These are phyloP conservation scores for Brotula barbata DNA, from an alignment of 2,797 vertebrate species.

Conservation along the genomic window DNA sequence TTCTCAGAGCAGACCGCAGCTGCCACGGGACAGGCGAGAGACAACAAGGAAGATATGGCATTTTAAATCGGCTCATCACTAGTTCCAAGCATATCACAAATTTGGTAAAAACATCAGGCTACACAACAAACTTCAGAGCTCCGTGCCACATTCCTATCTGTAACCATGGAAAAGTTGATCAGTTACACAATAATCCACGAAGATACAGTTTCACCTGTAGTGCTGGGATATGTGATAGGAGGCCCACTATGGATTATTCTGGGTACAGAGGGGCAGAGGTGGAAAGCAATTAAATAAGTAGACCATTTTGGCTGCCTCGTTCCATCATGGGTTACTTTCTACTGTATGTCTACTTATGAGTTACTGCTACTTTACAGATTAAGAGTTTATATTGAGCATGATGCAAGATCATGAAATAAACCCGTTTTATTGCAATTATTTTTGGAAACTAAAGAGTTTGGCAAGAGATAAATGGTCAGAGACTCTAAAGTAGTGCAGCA, in stretches of 20 bases:
- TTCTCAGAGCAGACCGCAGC: conserved; percentile 79
- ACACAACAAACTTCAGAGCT: conserved; percentile 1
- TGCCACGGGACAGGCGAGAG: conserved; percentile 74
- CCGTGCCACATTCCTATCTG: conserved; percentile 33
- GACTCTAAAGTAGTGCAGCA: no score
- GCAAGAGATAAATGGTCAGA: no score
- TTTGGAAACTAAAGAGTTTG: no score
- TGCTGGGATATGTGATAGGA: conserved; percentile 12
- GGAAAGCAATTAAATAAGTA: no score
- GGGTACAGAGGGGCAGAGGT: neutral
- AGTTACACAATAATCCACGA: conserved; percentile 53
- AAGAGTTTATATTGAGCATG: no score
- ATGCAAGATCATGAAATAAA: no score
- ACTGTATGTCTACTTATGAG: no score
- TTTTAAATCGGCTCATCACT: conserved; percentile 12
- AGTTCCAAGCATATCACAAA: conserved; percentile 22
- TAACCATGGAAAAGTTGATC: conserved; percentile 45
- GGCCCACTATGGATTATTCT: conserved; percentile 14
- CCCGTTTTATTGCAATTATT: no score
- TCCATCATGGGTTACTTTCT: no score
- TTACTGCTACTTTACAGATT: no score
- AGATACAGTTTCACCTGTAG: conserved; percentile 44
- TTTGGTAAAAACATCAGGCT: neutral
- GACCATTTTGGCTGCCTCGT: no score
- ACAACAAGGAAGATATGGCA: conserved; percentile 34